Conservation (phyloP, 2,113 vertebrate genomes). For the Arenaria interpres region DNA sequence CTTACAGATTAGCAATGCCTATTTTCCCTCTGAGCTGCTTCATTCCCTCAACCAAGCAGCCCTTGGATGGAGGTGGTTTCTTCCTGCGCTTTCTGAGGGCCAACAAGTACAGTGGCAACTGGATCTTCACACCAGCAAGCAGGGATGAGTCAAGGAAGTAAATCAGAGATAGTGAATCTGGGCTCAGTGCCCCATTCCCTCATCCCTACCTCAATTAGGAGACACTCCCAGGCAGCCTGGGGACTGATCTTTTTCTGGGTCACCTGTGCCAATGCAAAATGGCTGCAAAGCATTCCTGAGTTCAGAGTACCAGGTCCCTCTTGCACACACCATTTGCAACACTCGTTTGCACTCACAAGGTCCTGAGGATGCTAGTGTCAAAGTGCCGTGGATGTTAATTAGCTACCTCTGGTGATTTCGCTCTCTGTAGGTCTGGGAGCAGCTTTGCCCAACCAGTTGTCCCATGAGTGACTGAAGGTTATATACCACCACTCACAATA, state of each 20-base stretch:
- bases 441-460: neutral
- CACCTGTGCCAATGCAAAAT: neutral
- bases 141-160: neutral
- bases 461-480: neutral
- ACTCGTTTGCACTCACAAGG: neutral
- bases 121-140: neutral
- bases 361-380: neutral
- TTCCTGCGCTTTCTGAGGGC: neutral
- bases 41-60: neutral
- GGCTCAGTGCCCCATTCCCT: neutral
- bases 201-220: neutral
- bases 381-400: neutral
- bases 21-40: neutral
- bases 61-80: rapidly evolving
- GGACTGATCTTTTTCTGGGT: neutral
- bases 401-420: neutral
- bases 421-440: neutral
- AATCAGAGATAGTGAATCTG: neutral
- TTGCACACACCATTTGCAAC: neutral
- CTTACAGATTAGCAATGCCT: neutral
- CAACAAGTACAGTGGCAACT: neutral
- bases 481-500: neutral
- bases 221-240: neutral
- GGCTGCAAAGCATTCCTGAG: neutral
- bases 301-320: neutral